Conservation (phyloP, 2,888 invertebrate genomes). For the Limnephilus auricula region DNA sequence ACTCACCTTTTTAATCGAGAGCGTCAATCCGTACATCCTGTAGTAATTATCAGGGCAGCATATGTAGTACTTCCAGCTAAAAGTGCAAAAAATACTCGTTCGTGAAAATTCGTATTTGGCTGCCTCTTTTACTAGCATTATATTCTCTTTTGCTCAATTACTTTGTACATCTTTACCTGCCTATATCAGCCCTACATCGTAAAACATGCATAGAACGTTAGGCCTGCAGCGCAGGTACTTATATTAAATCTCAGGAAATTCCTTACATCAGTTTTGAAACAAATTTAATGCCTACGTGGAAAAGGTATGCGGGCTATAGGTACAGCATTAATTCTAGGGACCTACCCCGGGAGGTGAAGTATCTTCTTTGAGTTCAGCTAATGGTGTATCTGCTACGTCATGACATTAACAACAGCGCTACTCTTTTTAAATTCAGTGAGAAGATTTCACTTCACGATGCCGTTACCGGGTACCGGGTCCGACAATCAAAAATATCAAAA, state of each 20-base stretch:
- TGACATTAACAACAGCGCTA: conserved; percentile 36
- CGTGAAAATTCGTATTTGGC: too few relatives aligned
- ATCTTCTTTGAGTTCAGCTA: neutral
- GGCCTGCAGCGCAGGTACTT: neutral
- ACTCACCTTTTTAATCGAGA: too few relatives aligned
- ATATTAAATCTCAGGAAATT: neutral
- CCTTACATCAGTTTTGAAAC: neutral
- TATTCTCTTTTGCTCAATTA: too few relatives aligned
- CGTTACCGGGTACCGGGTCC: neutral
- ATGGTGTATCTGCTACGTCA: conserved; percentile 20
- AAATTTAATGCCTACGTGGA: neutral
- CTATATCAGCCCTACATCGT: too few relatives aligned
- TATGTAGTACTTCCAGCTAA: too few relatives aligned
- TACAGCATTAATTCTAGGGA: neutral
- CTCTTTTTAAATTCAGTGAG: conserved; percentile 50
- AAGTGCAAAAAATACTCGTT: too few relatives aligned
- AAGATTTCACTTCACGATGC: conserved; percentile 40
- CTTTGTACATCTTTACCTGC: too few relatives aligned
- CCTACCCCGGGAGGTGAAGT: neutral
- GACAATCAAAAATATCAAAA: neutral
- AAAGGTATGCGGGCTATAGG: neutral
- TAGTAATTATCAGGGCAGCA: too few relatives aligned
- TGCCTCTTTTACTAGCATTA: too few relatives aligned
- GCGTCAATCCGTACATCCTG: too few relatives aligned
- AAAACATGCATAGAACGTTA: too few relatives aligned